Base-by-base conservation (phyloP, 2,797 vertebrate genomes). In the Spondyliosoma cantharus region DNA sequence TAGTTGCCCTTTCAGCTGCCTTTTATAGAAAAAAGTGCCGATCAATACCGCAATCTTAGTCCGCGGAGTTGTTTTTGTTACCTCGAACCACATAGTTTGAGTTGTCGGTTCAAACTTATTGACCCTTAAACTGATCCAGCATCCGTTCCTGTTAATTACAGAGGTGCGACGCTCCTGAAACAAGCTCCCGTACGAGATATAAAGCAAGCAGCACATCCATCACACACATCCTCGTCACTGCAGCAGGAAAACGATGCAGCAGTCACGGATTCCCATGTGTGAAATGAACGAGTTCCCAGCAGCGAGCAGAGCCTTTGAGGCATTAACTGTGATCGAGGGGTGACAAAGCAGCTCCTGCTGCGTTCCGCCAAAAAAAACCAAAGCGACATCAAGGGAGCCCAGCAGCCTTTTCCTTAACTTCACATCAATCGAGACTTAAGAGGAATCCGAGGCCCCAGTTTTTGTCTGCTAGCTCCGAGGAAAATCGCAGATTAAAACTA, bases 401-500 rank as follows among this genome's bases (percentile, higher is more conserved):
- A 59, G 20, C n/a, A 22, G 50, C 43, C 29, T 48, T 45, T 73
- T 43, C 62, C 67, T 19, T 25, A 71, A 85, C 68, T 76, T 29
- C 74, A 82, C 75, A 73, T 82, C 84, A 82, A 20, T 32, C 3
- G 14, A 74, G 78, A 69, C 58, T 66, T 71, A n/a, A 75, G 60
- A 74, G 42, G 69, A 73, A 74, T 60, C 83, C 54, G 73, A 73
- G 59, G 12, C 60, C 12, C 20, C 9, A 48, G 54, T 62, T 68
- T 64, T 59, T 19, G 17, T 27, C 61, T 48, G 49, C 45, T 49
- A 5, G 56, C 74, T 32, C 52, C 45, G 14, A 27, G 69, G 71
- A 75, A 76, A 81, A 74, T 15, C 3, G 58, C 64, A 82, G 72
- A 89, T 87, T 80, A 85, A 86, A 80, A 85, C 69, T 60, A 17